phyloP scores from a whole-genome alignment of 2,113 vertebrate species.

The Pollimyrus isidori region DNA sequence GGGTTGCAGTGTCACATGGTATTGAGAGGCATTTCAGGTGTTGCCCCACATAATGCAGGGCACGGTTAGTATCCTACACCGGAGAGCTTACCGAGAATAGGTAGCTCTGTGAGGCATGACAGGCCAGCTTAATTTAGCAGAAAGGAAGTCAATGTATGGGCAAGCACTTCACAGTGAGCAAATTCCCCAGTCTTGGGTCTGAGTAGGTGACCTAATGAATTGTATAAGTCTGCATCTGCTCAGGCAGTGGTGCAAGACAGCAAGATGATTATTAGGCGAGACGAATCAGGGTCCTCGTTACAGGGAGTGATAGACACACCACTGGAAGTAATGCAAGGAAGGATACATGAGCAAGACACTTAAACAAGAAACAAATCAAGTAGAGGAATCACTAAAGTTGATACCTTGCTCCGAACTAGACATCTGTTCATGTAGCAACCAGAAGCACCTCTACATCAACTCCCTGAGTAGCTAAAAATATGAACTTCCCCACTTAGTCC shows the following conservation, averaged over 20 bases:
- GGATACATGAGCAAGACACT: background rate
- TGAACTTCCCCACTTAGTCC: background rate
- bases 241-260: constrained; percentile 6
- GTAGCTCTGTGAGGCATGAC: background rate
- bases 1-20: constrained; percentile 10
- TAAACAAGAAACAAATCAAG: background rate
- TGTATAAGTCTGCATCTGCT: constrained; percentile 22
- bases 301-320: constrained; percentile 13
- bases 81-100: background rate
- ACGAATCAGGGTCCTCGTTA: constrained; percentile 27
- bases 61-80: background rate
- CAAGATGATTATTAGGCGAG: constrained; percentile 20
- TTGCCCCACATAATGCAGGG: background rate
- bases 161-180: constrained; percentile 5
- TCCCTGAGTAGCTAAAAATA: background rate
- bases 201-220: constrained; percentile 29
- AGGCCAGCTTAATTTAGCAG: background rate
- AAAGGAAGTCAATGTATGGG: constrained; percentile 2
- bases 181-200: constrained; percentile 15
- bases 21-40: background rate
- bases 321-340: no score
- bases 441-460: background rate
- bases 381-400: background rate
- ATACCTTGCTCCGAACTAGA: background rate
- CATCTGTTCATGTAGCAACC: background rate